phyloP scores from a whole-genome alignment of 37 sponge, comb jelly and placozoan genomes.

The Beroe ovata region DNA sequence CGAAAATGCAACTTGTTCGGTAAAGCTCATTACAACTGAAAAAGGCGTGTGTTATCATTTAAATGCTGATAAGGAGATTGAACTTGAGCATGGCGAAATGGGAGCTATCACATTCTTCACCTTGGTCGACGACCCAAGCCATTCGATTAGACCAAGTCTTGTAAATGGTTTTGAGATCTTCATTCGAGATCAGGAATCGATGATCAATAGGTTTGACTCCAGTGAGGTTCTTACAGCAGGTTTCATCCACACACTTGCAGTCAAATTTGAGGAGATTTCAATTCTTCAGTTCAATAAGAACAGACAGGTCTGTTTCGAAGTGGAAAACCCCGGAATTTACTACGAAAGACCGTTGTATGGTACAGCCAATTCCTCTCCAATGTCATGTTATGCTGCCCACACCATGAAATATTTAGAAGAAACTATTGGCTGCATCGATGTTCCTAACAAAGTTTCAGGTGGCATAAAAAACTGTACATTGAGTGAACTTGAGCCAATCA shows the following conservation, averaged over 20 bases:
- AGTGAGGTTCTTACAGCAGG: background rate
- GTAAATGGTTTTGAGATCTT: background rate
- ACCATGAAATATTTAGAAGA: background rate
- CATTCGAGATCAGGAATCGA: background rate
- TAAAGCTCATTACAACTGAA: background rate
- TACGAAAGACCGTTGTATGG: background rate
- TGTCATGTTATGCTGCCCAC: background rate
- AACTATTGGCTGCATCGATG: background rate
- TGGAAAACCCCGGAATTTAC: background rate
- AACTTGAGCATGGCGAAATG: background rate
- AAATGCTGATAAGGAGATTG: background rate
- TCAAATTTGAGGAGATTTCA: background rate
- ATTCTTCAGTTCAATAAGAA: background rate
- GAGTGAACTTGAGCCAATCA: background rate
- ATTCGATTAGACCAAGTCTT: background rate
- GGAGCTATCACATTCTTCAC: constrained; percentile 1
- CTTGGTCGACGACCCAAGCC: background rate
- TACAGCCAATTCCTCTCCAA: background rate
- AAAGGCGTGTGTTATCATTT: constrained; percentile 1
- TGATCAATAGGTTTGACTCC: background rate
- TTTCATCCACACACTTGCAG: background rate
- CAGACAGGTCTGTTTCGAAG: background rate
- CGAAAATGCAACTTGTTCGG: too few species aligned
- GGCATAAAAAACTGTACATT: background rate
- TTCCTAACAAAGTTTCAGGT: background rate